These are phyloP conservation scores for Chaetura pelagica DNA, from an alignment of 2,113 vertebrate genomes.

Conservation along the genomic window DNA sequence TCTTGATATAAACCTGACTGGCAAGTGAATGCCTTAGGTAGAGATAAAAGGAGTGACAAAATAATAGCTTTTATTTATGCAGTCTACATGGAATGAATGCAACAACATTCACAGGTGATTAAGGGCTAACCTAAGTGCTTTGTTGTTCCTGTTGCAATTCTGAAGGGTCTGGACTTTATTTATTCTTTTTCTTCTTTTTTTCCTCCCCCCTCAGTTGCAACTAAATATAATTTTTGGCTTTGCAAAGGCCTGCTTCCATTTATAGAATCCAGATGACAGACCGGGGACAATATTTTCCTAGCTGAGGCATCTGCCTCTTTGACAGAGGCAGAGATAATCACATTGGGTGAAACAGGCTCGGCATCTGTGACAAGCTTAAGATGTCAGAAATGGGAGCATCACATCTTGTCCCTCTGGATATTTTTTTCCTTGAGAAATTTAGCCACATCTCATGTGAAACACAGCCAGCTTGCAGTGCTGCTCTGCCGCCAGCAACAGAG, in stretches of 20 bases:
- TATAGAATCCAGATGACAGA: constrained; percentile 64
- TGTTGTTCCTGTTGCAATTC: neutral
- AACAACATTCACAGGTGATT: neutral
- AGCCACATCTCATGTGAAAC: neutral
- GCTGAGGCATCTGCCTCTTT: constrained; percentile 52
- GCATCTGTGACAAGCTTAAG: constrained; percentile 15
- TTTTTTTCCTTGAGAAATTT: neutral
- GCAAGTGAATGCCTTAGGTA: constrained; percentile 8
- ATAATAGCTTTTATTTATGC: constrained; percentile 15
- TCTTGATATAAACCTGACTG: neutral
- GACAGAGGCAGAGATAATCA: constrained; percentile 46
- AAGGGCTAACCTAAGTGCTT: constrained; percentile 10
- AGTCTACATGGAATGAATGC: neutral
- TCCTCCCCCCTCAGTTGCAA: neutral
- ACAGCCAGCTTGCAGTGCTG: neutral
- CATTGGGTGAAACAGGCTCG: constrained; percentile 8
- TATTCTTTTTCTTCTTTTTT: neutral
- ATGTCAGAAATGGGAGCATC: constrained; percentile 4
- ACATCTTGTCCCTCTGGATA: neutral
- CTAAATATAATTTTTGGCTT: constrained; percentile 51
- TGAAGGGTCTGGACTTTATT: neutral
- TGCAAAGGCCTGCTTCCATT: constrained; percentile 38
- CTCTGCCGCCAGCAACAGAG: neutral
- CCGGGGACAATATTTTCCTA: constrained; percentile 29
- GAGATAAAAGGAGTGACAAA: constrained; percentile 41